These are phyloP conservation scores for Drosophila rellima DNA, from an alignment of 2,888 invertebrate species.

Conservation along the genomic window DNA sequence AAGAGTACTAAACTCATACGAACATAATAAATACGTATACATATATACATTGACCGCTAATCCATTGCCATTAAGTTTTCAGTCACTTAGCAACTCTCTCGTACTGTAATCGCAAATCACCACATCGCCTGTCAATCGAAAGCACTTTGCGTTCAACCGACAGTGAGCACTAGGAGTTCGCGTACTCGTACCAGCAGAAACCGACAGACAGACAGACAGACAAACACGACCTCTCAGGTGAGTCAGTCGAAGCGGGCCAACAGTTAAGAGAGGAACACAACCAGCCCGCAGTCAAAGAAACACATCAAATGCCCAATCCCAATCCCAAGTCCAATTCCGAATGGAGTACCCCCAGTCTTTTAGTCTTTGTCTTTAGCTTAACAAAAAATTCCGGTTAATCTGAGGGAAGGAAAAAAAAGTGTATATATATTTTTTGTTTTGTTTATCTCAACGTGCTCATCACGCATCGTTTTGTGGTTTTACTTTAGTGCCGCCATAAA, in stretches of 20 bases:
- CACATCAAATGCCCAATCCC: slow-evolving; percentile 54
- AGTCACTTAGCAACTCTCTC: slow-evolving; percentile 47
- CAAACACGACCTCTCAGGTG: slow-evolving; percentile 50
- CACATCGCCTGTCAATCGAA: slow-evolving; percentile 63
- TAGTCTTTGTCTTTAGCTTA: slow-evolving; percentile 46
- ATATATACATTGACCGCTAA: slow-evolving; percentile 40
- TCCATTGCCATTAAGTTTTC: slow-evolving; percentile 57
- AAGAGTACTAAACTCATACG: background rate
- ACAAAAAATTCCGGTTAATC: slow-evolving; percentile 75
- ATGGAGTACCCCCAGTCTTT: slow-evolving; percentile 21
- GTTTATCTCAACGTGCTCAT: slow-evolving; percentile 81
- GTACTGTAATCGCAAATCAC: slow-evolving; percentile 32
- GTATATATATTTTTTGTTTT: slow-evolving; percentile 39
- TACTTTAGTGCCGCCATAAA: slow-evolving; percentile 77
- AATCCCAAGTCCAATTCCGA: slow-evolving; percentile 26
- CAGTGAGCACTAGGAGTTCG: slow-evolving; percentile 29
- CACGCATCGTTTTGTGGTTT: slow-evolving; percentile 78
- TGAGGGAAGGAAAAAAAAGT: slow-evolving; percentile 24
- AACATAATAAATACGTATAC: no score
- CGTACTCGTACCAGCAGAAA: slow-evolving; percentile 22
- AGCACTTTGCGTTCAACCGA: slow-evolving; percentile 45
- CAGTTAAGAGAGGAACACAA: slow-evolving; percentile 5
- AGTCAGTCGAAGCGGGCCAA: slow-evolving; percentile 37
- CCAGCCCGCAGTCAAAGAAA: slow-evolving; percentile 37
- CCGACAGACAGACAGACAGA: slow-evolving; percentile 13